phyloP scores from a whole-genome alignment of 2,888 invertebrate species.

The Steinernema carpocapsae region DNA sequence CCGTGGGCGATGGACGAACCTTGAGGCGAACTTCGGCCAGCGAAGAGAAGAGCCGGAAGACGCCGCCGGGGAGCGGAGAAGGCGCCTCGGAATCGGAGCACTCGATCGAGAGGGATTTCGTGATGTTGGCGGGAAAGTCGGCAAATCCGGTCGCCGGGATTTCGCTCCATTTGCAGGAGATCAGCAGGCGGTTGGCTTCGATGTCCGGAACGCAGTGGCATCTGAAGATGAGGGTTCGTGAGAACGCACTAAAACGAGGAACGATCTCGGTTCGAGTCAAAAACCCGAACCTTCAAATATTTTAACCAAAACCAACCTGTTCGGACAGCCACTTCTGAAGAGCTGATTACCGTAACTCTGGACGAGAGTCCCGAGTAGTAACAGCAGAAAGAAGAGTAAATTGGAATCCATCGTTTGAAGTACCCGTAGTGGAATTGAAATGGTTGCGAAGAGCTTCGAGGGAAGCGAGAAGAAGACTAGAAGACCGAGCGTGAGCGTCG shows the following conservation, averaged over 20 bases:
- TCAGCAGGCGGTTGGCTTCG: slow-evolving; percentile 42
- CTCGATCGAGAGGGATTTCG: slow-evolving; percentile 47
- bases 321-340: slow-evolving; percentile 32
- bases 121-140: slow-evolving; percentile 47
- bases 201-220: slow-evolving; percentile 61
- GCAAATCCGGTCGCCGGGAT: slow-evolving; percentile 33
- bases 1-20: slow-evolving; percentile 5
- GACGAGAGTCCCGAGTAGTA: background rate
- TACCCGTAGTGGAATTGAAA: slow-evolving; percentile 22
- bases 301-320: slow-evolving; percentile 32
- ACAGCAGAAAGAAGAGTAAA: background rate
- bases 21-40: slow-evolving; percentile 20
- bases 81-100: slow-evolving; percentile 38
- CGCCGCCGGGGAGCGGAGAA: slow-evolving; percentile 23
- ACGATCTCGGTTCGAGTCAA: slow-evolving; percentile 23
- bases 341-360: slow-evolving; percentile 7
- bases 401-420: slow-evolving; percentile 17
- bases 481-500: slow-evolving; percentile 23
- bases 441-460: background rate
- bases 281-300: background rate
- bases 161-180: slow-evolving; percentile 42
- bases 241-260: too few relatives aligned
- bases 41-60: slow-evolving; percentile 20
- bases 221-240: slow-evolving; percentile 45
- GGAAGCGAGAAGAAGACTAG: slow-evolving; percentile 15